Conservation (phyloP, 2,888 invertebrate species). For the Salpingus planirostris region DNA sequence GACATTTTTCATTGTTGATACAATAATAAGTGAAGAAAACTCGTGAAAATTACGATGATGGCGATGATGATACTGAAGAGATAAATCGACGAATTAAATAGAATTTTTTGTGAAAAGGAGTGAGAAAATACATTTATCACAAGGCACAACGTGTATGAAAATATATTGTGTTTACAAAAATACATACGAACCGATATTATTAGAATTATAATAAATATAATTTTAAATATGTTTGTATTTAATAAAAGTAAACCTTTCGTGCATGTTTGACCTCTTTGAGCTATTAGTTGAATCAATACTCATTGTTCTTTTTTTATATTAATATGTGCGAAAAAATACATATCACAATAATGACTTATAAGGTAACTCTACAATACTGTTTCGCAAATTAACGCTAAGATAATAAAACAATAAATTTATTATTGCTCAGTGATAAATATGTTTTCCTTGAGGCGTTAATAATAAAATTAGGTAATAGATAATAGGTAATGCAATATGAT, state of each 20-base stretch:
- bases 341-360: conserved; percentile 3
- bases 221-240: not conserved
- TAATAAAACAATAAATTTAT: no score
- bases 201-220: conserved; percentile 1
- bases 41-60: no score
- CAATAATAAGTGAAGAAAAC: not conserved
- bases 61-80: no score
- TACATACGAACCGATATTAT: conserved; percentile 10
- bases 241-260: no score
- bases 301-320: no score
- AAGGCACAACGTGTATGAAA: conserved; percentile 22
- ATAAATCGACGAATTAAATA: not conserved
- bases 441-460: no score
- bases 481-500: conserved; percentile 1
- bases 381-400: conserved; percentile 1
- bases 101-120: conserved; percentile 2
- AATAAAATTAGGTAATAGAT: no score
- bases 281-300: conserved; percentile 7
- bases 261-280: no score
- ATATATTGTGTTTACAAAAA: conserved; percentile 11
- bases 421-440: conserved; percentile 26
- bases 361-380: conserved; percentile 3
- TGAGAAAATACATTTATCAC: conserved; percentile 27
- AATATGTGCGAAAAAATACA: not conserved
- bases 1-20: not conserved